A percentile compares a stretch with the other conserved stretches of the same genome.
Conservation (phyloP, 2,888 invertebrate species). For the Agrotis puta region DNA sequence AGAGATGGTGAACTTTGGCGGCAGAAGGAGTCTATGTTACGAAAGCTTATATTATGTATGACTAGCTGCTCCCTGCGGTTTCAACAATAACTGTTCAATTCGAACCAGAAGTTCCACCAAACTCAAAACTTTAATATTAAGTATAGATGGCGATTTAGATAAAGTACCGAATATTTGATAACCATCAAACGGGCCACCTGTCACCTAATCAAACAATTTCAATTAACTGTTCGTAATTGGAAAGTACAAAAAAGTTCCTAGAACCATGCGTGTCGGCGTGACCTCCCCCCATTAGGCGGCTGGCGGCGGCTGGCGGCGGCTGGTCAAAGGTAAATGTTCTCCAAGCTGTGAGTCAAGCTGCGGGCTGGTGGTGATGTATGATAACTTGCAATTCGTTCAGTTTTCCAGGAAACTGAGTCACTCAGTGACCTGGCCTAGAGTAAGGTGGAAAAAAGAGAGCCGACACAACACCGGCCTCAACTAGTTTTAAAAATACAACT, state of each 20-base stretch:
- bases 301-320: slow-evolving; percentile 20
- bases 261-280: slow-evolving; percentile 51
- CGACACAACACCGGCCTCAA: too few relatives aligned
- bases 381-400: slow-evolving; percentile 41
- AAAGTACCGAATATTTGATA: not conserved
- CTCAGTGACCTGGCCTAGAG: slow-evolving; percentile 8
- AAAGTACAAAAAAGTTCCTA: slow-evolving; percentile 35
- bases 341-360: slow-evolving; percentile 60
- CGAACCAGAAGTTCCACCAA: too few relatives aligned
- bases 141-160: too few relatives aligned
- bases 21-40: too few relatives aligned
- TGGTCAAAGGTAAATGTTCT: slow-evolving; percentile 56
- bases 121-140: too few relatives aligned
- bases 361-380: slow-evolving; percentile 25
- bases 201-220: slow-evolving; percentile 5
- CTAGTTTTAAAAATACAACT: too few relatives aligned
- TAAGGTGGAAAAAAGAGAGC: slow-evolving; percentile 13
- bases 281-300: slow-evolving; percentile 53
- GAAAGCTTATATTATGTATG: too few relatives aligned
- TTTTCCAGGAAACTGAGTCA: slow-evolving; percentile 63
- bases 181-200: not conserved
- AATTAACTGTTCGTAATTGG: slow-evolving; percentile 13
- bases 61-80: too few relatives aligned
- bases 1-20: not conserved
- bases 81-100: too few relatives aligned